A percentile compares a stretch with the other conserved stretches of the same genome.
These are phyloP conservation scores for Siderastrea siderea DNA, from an alignment of 92 coral and sea anemone genomes.

Conservation along the genomic window DNA sequence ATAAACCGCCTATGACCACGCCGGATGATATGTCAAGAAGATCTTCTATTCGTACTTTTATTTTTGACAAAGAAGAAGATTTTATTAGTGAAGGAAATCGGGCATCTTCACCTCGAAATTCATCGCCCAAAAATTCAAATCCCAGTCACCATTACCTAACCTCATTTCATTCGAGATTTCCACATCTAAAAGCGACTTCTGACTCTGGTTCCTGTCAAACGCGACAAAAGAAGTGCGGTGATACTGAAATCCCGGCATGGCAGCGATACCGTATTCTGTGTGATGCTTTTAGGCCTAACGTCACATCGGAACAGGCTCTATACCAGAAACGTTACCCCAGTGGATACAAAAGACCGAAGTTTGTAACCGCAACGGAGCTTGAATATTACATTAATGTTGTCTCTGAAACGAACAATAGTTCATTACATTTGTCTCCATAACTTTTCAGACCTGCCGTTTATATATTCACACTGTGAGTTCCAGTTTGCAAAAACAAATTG, in stretches of 20 bases:
- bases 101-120: not conserved
- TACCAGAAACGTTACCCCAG: not conserved
- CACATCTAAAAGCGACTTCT: conserved; percentile 13
- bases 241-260: conserved; percentile 8
- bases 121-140: not conserved
- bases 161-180: conserved; percentile 29
- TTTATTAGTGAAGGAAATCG: not conserved
- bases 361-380: conserved; percentile 31
- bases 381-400: conserved; percentile 43
- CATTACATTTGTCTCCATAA: not conserved
- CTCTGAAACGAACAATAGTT: conserved; percentile 6
- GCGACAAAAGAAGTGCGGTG: conserved; percentile 1
- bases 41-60: conserved; percentile 26
- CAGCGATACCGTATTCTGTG: conserved; percentile 37
- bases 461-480: too few relatives aligned
- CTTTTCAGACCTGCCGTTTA: not conserved
- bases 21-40: conserved; percentile 20
- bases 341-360: conserved; percentile 31
- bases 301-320: too few relatives aligned
- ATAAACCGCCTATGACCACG: conserved; percentile 20
- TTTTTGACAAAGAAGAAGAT: conserved; percentile 14
- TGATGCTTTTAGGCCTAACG: conserved; percentile 36
- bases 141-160: conserved; percentile 18
- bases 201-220: not conserved
- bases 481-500: too few relatives aligned